Evolutionary conservation across 53 echinoderm and acorn worm species (phyloP).

Genomic region (Patiria pectinifera): DNA sequence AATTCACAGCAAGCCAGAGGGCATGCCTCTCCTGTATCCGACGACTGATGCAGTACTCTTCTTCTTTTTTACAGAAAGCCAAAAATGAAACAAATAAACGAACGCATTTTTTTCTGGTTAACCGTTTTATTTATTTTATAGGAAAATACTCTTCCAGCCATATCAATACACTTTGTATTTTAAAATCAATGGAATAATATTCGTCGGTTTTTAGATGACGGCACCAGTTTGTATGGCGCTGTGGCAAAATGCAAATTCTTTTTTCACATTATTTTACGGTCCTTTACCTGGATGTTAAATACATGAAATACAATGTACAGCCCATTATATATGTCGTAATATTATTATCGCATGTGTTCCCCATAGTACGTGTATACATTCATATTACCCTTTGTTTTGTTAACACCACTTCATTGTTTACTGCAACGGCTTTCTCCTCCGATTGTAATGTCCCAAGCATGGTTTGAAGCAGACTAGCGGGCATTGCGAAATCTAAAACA

Average conservation of each 20-base stretch:
- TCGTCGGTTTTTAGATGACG: background rate
- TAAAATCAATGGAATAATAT: slow-evolving; percentile 10
- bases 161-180: slow-evolving; percentile 37
- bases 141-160: slow-evolving; percentile 54
- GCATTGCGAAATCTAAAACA: too few species aligned
- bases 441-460: too few species aligned
- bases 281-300: background rate
- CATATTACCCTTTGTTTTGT: too few species aligned
- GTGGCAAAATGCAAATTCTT: background rate
- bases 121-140: slow-evolving; percentile 26
- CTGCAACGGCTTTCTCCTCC: too few species aligned
- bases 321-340: too few species aligned
- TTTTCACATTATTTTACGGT: background rate
- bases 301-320: too few species aligned
- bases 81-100: background rate
- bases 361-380: too few species aligned
- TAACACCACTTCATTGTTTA: too few species aligned
- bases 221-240: background rate
- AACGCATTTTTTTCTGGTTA: background rate
- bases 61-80: background rate
- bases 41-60: slow-evolving; percentile 38
- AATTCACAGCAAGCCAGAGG: slow-evolving; percentile 40
- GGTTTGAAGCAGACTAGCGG: too few species aligned
- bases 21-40: slow-evolving; percentile 5
- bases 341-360: too few species aligned